Evolutionary conservation across 2,113 vertebrate genomes (phyloP).

Genomic region (Corvus cornix): DNA sequence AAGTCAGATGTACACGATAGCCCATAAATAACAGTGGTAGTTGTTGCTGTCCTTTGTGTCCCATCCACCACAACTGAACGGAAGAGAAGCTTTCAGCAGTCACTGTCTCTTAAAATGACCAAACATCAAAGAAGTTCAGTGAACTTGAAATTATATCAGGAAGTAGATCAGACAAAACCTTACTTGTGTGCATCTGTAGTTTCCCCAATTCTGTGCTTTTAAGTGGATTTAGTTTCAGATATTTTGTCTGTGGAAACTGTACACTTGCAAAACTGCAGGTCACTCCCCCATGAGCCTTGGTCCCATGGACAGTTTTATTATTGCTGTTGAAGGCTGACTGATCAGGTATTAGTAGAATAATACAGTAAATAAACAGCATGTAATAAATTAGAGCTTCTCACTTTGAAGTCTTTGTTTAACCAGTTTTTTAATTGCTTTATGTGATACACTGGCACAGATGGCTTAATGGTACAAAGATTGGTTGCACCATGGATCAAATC

Average conservation of each 20-base stretch:
- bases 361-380: constrained; percentile 20
- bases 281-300: constrained; percentile 20
- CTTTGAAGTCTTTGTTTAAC: constrained; percentile 57
- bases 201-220: constrained; percentile 26
- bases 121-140: constrained; percentile 60
- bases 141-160: constrained; percentile 64
- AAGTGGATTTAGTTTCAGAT: constrained; percentile 59
- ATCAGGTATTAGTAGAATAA: constrained; percentile 29
- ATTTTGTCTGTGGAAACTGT: constrained; percentile 36
- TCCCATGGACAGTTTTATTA: constrained; percentile 54
- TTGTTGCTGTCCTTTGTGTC: neutral
- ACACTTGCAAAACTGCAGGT: constrained; percentile 22
- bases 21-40: neutral
- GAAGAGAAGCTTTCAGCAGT: constrained; percentile 3
- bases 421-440: constrained; percentile 2
- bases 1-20: neutral
- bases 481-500: neutral
- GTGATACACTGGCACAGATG: neutral
- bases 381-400: constrained; percentile 37
- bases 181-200: neutral
- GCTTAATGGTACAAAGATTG: neutral
- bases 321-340: constrained; percentile 48
- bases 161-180: constrained; percentile 47
- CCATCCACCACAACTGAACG: neutral
- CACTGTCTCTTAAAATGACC: constrained; percentile 2